Evolutionary conservation across 2,888 invertebrate species (phyloP), one percentile per base, ranked within the genome.

Genomic region (Agrilus cyanescens): DNA sequence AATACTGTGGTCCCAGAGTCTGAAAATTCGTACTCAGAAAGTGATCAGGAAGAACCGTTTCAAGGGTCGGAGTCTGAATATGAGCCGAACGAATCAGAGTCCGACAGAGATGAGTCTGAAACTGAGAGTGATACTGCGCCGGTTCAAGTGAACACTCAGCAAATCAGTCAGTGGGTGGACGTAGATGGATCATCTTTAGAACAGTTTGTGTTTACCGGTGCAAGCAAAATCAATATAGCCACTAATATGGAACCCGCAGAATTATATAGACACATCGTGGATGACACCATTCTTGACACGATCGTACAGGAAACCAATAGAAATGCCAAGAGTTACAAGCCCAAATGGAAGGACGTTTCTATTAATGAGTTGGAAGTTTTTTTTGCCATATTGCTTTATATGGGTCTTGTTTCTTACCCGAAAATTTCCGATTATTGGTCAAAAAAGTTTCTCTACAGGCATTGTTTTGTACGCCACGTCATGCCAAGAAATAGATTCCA

Each of bases 401-500:
- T 38, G 29, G 38, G 38, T 13, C 25, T 38, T 29, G 38, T 13
- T 12, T 29, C 13, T 13, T 30, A 29, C 38, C 38, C 29, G 29
- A 38, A 38, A 25, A 38, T 38, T 29, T 38, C 29, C 12, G 38
- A 38, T 38, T 37, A 38, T 30, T 38, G 38, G 38, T 38, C 20
- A 30, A 20, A 30, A 29, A 38, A 38, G 29, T 25, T 38, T 38
- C 38, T 38, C 20, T 38, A 20, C 20, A 20, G 38, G 12, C 29
- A 38, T 25, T 25, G 25, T 38, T 38, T 38, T 38, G 25, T 38
- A n/a, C 38, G 29, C 20, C 38, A 38, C 29, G 25, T 38, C 29
- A 38, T 38, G 38, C 12, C 38, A 12, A 38, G 38, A 38, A 38
- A 38, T 38, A 38, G 38, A 38, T 38, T 38, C 38, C 38, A 38